Base-by-base conservation (phyloP, 2,888 invertebrate genomes). In the Augochlorella aurata region DNA sequence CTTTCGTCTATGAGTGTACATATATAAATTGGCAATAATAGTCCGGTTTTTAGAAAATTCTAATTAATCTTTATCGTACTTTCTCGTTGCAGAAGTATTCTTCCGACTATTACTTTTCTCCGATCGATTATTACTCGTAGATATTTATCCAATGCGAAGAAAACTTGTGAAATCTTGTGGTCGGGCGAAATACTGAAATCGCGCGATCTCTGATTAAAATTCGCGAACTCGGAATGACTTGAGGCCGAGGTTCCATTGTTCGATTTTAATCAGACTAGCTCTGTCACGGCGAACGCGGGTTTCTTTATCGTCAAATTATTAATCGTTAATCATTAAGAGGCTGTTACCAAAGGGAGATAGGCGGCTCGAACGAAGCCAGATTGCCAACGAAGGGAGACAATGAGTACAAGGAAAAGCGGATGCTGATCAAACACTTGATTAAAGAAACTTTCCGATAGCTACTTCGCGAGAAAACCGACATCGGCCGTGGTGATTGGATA, bases 371-470 rank as follows among this genome's bases (percentile, higher is more conserved):
- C 54, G 70, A 71, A 67, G 80, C 70, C 74, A 84, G 82, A 84
- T 88, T 86, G 82, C 72, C 79, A 75, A 69, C 70, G 74, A 82
- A 77, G 71, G 81, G 85, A 87, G 87, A 85, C 87, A 87, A 88
- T 85, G 86, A 79, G 66, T 77, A 73, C 74, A 70, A 83, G 73
- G 70, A 74, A 72, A 74, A 44, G 77, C 65, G 66, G 81, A 67
- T 72, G 78, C 90, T 90, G 91, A 91, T 91, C 90, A 91, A 91
- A 91, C 90, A 90, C 91, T 91, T 91, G 91, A 91, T 91, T 91
- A 91, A 91, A 91, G 90, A 91, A 91, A 91, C 85, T 91, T 91
- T 90, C 84, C 88, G 87, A 91, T 88, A 90, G 89, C 85, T 87
- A 85, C 87, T 87, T 81, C 84, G 82, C 81, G 83, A 87, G 89